These are phyloP conservation scores for Carcharodon carcharias DNA, from an alignment of 2,797 vertebrate genomes.

Conservation along the genomic window DNA sequence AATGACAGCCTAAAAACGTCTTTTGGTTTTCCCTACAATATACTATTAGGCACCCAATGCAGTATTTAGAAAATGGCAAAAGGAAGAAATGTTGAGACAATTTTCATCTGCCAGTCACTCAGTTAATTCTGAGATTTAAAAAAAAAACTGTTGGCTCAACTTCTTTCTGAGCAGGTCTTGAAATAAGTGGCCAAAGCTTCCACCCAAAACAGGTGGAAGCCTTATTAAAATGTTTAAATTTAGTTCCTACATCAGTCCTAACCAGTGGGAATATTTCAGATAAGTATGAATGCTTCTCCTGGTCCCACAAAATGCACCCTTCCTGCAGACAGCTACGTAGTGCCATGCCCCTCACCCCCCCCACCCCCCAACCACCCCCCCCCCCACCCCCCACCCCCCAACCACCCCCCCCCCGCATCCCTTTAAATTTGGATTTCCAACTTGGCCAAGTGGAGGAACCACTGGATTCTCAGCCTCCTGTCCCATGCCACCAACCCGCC, in stretches of 20 bases:
- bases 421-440: background rate
- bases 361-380: no score
- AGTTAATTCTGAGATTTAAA: background rate
- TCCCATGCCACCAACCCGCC: background rate
- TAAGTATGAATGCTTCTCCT: background rate
- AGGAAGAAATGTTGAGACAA: background rate
- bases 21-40: background rate
- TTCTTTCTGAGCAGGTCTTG: background rate
- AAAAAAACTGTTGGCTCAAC: background rate
- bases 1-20: no score
- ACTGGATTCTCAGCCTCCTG: background rate
- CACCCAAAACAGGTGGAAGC: background rate
- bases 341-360: background rate
- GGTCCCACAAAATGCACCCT: background rate
- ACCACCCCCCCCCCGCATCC: background rate
- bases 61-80: background rate
- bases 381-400: no score
- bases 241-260: background rate
- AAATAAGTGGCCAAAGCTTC: background rate
- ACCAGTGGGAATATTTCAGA: background rate
- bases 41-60: background rate
- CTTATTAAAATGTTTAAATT: background rate
- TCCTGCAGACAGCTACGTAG: background rate
- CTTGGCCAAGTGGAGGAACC: background rate
- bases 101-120: background rate